Evolutionary conservation across 2,888 invertebrate genomes (phyloP).

Genomic region (Eristalinus aeneus): DNA sequence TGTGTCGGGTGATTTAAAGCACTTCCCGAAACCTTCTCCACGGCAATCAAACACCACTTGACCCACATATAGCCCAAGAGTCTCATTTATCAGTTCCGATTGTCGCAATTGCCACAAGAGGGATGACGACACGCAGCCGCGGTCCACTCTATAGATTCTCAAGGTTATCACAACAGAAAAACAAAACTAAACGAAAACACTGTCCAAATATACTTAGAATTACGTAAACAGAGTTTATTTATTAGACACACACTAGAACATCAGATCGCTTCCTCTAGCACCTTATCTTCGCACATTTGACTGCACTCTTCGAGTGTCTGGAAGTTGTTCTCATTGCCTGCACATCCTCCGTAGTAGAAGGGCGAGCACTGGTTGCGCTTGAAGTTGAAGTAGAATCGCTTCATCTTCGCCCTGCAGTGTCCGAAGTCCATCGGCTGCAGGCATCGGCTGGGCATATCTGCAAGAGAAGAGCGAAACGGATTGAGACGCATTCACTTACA

Average conservation of each 20-base stretch:
- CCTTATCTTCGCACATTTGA: constrained; percentile 67
- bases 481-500: neutral
- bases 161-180: constrained; percentile 39
- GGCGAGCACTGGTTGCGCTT: constrained; percentile 82
- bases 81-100: constrained; percentile 12
- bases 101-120: constrained; percentile 7
- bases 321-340: constrained; percentile 90
- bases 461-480: constrained; percentile 14
- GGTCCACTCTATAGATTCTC: constrained; percentile 12
- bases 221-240: constrained; percentile 43
- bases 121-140: constrained; percentile 43
- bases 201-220: constrained; percentile 19
- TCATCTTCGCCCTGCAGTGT: constrained; percentile 88
- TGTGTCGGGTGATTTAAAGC: neutral
- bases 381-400: constrained; percentile 88
- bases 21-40: constrained; percentile 30
- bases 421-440: constrained; percentile 86
- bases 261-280: neutral
- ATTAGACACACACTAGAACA: constrained; percentile 16
- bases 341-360: constrained; percentile 88
- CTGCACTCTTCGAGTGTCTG: constrained; percentile 84
- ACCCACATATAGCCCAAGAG: constrained; percentile 21
- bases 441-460: constrained; percentile 83
- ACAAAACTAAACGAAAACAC: constrained; percentile 25
- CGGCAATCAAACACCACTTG: constrained; percentile 8